These are phyloP conservation scores for Cyphomyrmex costatus DNA, from an alignment of 1,140 invertebrate genomes.

Conservation along the genomic window DNA sequence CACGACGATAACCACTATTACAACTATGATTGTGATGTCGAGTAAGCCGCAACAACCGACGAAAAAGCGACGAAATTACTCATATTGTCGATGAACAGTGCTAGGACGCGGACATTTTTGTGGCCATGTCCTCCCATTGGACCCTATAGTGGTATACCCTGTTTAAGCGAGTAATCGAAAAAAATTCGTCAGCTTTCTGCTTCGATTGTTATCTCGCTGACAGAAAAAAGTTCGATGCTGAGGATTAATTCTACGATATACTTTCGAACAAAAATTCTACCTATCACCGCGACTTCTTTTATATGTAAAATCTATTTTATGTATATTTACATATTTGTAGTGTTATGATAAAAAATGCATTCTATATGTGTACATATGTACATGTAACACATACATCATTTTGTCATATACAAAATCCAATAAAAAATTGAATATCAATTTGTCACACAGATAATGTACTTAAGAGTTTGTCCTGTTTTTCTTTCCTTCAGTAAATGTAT, in stretches of 20 bases:
- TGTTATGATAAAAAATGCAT: background rate
- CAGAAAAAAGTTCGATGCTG: constrained; percentile 38
- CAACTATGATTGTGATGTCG: constrained; percentile 12
- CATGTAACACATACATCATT: background rate
- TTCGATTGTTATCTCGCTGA: constrained; percentile 38
- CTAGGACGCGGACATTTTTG: constrained; percentile 39
- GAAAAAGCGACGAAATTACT: constrained; percentile 37
- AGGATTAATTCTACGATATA: constrained; percentile 47
- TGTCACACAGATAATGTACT: constrained; percentile 7
- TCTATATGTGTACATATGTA: background rate
- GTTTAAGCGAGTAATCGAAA: constrained; percentile 31
- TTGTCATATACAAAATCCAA: constrained; percentile 3
- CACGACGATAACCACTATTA: background rate
- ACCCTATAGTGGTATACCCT: constrained; percentile 23
- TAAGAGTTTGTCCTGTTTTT: background rate
- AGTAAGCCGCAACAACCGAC: background rate
- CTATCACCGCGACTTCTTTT: background rate
- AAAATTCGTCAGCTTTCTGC: constrained; percentile 34
- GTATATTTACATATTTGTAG: background rate
- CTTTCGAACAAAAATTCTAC: constrained; percentile 21
- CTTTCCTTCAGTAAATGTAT: background rate
- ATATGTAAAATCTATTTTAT: constrained; percentile 17
- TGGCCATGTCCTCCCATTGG: constrained; percentile 18
- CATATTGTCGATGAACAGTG: background rate
- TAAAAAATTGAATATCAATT: background rate